These are phyloP conservation scores for Helicoverpa armigera DNA, from an alignment of 1,140 invertebrate species.

Conservation along the genomic window DNA sequence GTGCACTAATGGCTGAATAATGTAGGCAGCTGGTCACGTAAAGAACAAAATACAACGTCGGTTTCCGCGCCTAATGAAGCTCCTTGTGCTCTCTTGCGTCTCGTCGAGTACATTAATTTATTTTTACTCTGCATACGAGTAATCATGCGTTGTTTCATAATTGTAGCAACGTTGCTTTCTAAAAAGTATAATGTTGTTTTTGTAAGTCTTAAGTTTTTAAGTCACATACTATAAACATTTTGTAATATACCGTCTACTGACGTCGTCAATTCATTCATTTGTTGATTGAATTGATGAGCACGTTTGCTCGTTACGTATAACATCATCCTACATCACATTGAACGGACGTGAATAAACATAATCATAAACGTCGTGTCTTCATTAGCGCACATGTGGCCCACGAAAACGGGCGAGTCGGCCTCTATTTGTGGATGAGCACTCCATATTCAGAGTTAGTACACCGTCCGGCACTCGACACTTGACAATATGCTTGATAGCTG, in stretches of 20 bases:
- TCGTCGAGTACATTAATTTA: conserved; percentile 39
- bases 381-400: conserved; percentile 68
- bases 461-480: conserved; percentile 57
- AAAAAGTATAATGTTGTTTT: not conserved
- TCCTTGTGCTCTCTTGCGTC: conserved; percentile 49
- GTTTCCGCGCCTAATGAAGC: conserved; percentile 61
- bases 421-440: conserved; percentile 67
- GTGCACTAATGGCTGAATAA: conserved; percentile 66
- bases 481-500: conserved; percentile 70
- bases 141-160: not conserved
- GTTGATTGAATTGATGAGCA: conserved; percentile 29
- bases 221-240: not conserved
- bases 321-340: conserved; percentile 21
- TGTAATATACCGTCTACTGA: not conserved
- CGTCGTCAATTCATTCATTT: conserved; percentile 26
- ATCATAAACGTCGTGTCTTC: conserved; percentile 68
- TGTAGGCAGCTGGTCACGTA: conserved; percentile 65
- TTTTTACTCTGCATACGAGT: conserved; percentile 12
- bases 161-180: not conserved
- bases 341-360: conserved; percentile 51
- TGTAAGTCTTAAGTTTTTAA: no score
- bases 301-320: conserved; percentile 17
- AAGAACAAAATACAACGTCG: conserved; percentile 62
- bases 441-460: conserved; percentile 54
- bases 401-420: conserved; percentile 53